phyloP scores from a whole-genome alignment of 2,113 vertebrate genomes.

The Potamarius usumacintae region DNA sequence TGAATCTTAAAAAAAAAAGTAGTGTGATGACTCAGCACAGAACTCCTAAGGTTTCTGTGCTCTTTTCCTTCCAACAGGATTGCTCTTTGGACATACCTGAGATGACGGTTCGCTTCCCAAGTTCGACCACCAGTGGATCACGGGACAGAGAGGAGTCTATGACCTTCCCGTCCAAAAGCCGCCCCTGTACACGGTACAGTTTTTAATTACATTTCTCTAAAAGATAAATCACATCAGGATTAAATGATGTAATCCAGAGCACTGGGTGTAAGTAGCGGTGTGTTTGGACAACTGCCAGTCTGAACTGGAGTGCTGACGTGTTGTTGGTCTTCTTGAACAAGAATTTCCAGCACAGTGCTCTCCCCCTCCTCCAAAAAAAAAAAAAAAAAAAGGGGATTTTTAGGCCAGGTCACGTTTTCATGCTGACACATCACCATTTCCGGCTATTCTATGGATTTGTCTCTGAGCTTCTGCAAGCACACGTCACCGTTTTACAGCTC shows the following conservation, averaged over 20 bases:
- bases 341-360: neutral
- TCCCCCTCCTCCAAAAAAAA: too few relatives aligned
- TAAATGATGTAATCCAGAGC: neutral
- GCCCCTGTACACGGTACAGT: constrained; percentile 74
- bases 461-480: constrained; percentile 1
- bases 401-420: constrained; percentile 26
- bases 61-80: neutral
- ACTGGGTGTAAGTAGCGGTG: neutral
- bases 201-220: neutral
- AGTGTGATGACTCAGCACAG: neutral
- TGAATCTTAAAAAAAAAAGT: neutral
- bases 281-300: constrained; percentile 14
- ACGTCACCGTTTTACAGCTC: constrained; percentile 26
- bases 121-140: constrained; percentile 88
- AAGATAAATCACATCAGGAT: neutral
- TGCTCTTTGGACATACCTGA: constrained; percentile 70
- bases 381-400: neutral
- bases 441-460: neutral
- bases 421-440: constrained; percentile 44
- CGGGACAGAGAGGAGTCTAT: constrained; percentile 87
- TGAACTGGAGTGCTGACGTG: constrained; percentile 83
- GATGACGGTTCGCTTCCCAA: constrained; percentile 93
- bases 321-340: constrained; percentile 66
- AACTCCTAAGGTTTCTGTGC: neutral
- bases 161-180: constrained; percentile 84